Evolutionary conservation across 2,113 vertebrate genomes (phyloP), one percentile per base, ranked within the genome.

Genomic region (Eulacestoma nigropectus): DNA sequence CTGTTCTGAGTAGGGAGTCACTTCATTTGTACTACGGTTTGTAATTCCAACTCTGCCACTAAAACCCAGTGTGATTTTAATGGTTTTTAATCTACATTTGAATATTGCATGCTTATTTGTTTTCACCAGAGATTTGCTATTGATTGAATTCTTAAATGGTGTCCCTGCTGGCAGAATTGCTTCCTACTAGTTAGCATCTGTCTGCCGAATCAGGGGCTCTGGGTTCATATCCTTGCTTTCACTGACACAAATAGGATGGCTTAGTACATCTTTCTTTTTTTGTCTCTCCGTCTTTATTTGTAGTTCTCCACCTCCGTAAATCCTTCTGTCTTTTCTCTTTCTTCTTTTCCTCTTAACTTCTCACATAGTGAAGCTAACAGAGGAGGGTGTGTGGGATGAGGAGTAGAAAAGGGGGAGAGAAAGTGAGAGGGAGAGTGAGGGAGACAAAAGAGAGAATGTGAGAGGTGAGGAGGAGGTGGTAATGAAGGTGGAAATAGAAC

Each of bases 401-500:
- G 90, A 94, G 87, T 96, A 87, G 91, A 90, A 94, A 89, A 94
- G 46, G 65, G 67, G 76, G 70, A 50, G 78, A 62, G 42, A 90
- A 85, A 93, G 90, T 90, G 86, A 95, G 74, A 94, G 75, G 59
- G 62, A 82, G 81, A 92, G 76, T 78, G 89, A 94, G 59, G 59
- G 84, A 97, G 92, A 97, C 96, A 95, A 97, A 96, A 93, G 93
- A 26, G 68, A 96, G 72, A 94, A 88, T 84, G 75, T 77, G 95
- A 96, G 92, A 93, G 86, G 88, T 96, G 90, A 95, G 83, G 95
- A 90, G 93, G 92, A 93, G 96, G 95, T 96, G 93, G 90, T 94
- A 82, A 95, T 94, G 92, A 90, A 92, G 87, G 88, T 93, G 76
- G 83, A 95, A 96, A 94, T 96, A 95, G 96, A 96, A 96, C 83